Conservation (phyloP, 2,113 vertebrate genomes). For the Thymallus thymallus region DNA sequence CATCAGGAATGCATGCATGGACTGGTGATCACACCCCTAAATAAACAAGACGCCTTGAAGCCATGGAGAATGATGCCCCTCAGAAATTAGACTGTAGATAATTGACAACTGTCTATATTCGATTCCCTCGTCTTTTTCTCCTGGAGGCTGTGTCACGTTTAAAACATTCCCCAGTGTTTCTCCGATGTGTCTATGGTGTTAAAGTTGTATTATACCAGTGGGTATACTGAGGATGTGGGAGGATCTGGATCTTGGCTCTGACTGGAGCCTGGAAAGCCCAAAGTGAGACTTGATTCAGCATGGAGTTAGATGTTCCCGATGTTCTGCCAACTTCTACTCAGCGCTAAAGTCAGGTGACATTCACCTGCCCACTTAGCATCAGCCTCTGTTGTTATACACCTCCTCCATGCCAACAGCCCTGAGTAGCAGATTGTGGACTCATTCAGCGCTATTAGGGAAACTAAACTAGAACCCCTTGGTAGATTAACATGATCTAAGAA, state of each 20-base stretch:
- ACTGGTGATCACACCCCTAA: constrained; percentile 20
- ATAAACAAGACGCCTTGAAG: constrained; percentile 43
- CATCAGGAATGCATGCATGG: constrained; percentile 11
- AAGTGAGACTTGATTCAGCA: constrained; percentile 22
- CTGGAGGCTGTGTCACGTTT: constrained; percentile 17
- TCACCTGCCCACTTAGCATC: constrained; percentile 11
- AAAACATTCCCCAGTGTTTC: background rate
- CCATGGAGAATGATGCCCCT: constrained; percentile 13
- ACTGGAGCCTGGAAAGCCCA: background rate
- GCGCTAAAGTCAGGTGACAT: constrained; percentile 28
- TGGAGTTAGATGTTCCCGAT: constrained; percentile 23
- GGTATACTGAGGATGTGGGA: constrained; percentile 33
- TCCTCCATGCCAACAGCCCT: background rate
- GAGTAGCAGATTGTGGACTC: background rate
- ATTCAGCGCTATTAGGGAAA: too few species aligned
- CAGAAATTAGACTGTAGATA: constrained; percentile 22
- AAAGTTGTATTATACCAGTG: background rate
- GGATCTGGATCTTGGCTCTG: constrained; percentile 24
- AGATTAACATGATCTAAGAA: too few species aligned
- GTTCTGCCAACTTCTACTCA: constrained; percentile 19
- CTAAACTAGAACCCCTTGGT: background rate
- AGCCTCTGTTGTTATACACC: background rate
- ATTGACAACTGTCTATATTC: constrained; percentile 21
- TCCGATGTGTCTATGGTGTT: background rate
- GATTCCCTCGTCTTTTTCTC: constrained; percentile 35